phyloP scores from a whole-genome alignment of 1,140 invertebrate genomes.

The Mesaphorura yosii region DNA sequence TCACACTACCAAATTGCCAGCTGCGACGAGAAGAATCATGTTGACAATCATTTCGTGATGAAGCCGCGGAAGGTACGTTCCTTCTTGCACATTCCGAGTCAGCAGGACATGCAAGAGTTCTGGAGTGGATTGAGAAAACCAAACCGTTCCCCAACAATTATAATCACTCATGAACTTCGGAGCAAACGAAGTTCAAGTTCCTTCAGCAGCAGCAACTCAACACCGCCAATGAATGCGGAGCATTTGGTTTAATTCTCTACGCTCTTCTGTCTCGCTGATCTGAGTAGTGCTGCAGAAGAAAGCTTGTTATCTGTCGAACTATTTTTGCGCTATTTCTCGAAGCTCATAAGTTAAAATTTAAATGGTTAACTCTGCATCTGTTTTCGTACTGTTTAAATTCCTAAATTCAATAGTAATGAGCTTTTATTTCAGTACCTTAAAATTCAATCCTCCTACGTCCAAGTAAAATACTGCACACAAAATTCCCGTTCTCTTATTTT shows the following conservation, averaged over 20 bases:
- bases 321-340: no score
- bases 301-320: no score
- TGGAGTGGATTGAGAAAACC: conserved; percentile 29
- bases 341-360: no score
- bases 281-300: no score
- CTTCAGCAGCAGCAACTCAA: conserved; percentile 1
- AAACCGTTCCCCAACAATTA: conserved; percentile 29
- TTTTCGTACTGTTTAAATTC: no score
- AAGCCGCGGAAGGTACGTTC: conserved; percentile 25
- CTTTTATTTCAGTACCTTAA: no score
- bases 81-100: conserved; percentile 29
- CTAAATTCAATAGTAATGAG: no score
- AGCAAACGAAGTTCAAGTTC: conserved; percentile 20
- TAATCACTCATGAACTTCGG: conserved; percentile 32
- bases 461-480: no score
- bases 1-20: conserved; percentile 15
- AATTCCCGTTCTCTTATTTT: no score
- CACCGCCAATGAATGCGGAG: conserved; percentile 19
- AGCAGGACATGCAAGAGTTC: conserved; percentile 30
- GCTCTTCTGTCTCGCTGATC: background rate
- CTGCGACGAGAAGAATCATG: background rate
- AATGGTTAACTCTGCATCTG: no score
- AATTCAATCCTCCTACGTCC: no score
- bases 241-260: conserved; percentile 22
- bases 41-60: background rate